Evolutionary conservation across 2,888 invertebrate species (phyloP), one percentile per base, ranked within the genome.

Genomic region (Oithona nana): DNA sequence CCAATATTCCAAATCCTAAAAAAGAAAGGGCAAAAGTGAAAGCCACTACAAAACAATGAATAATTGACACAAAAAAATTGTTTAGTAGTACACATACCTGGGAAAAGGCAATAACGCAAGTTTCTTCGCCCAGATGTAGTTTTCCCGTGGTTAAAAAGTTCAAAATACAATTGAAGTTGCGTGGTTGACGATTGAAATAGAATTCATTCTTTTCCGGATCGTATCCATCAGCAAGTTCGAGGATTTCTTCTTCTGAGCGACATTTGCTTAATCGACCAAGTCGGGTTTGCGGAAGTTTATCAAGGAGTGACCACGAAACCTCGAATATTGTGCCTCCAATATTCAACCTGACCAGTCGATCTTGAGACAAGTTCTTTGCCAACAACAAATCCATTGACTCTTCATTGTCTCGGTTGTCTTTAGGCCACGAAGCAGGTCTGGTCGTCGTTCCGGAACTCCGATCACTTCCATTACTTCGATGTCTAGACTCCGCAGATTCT

Each of bases 61-160:
- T n/a, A n/a, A n/a, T n/a, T n/a, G n/a, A n/a, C n/a, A n/a, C n/a
- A n/a, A n/a, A n/a, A n/a, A 39, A 6, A 16, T 39, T 39, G 6
- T 39, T 39, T 39, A 39, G 16, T 6, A 39, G 39, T 39, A 16
- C 11, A 4, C 54, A 24, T 54, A 54, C 59, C 26, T 78, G 67
- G 1, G 78, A 78, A 69, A 78, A 78, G 76, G 77, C 78, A 30
- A 73, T 73, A 59, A 78, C 77, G 68, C 77, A 78, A 30, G 76
- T 72, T 6, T 74, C 75, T 68, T 78, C 78, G 11, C 78, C 73
- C 65, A 74, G 71, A 63, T 72, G 74, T 64, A 77, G 70, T 65
- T 75, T 76, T 8, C 75, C 75, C 26, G 76, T 76, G 58, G 76
- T 71, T 68, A 75, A 67, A 68, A 77, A 76, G 69, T 76, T 76